Evolutionary conservation across 2,888 invertebrate genomes (phyloP).

Genomic region (Rotaria sp.): DNA sequence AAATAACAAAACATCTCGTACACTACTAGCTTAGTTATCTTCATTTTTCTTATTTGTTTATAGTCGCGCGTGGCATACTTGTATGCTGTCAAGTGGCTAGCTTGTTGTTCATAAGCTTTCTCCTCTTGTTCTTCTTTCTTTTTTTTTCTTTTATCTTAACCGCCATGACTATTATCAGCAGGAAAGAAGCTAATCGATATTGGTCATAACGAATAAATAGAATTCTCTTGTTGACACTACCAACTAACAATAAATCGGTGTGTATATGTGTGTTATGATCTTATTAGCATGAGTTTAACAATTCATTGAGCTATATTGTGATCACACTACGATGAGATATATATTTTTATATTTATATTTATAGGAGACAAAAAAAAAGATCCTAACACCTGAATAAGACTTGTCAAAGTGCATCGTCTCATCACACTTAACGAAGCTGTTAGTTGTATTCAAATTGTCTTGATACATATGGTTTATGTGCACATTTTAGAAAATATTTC

Average conservation of each 20-base stretch:
- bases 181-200: conserved; percentile 22
- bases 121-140: background rate
- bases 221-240: conserved; percentile 8
- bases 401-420: conserved; percentile 16
- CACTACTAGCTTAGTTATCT: conserved; percentile 9
- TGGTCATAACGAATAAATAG: background rate
- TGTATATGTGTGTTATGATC: conserved; percentile 1
- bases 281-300: conserved; percentile 11
- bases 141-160: background rate
- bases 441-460: conserved; percentile 9
- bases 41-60: background rate
- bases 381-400: conserved; percentile 7
- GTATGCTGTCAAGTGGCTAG: conserved; percentile 18
- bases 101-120: conserved; percentile 18
- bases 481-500: background rate
- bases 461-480: conserved; percentile 1
- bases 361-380: background rate
- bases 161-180: conserved; percentile 15
- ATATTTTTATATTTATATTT: background rate
- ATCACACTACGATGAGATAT: conserved; percentile 3
- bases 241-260: background rate
- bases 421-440: background rate
- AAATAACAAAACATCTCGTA: background rate
- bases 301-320: conserved; percentile 1
- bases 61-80: conserved; percentile 12